These are phyloP conservation scores for Cyphomyrus plagiostoma DNA, from an alignment of 2,113 vertebrate genomes.

Conservation along the genomic window DNA sequence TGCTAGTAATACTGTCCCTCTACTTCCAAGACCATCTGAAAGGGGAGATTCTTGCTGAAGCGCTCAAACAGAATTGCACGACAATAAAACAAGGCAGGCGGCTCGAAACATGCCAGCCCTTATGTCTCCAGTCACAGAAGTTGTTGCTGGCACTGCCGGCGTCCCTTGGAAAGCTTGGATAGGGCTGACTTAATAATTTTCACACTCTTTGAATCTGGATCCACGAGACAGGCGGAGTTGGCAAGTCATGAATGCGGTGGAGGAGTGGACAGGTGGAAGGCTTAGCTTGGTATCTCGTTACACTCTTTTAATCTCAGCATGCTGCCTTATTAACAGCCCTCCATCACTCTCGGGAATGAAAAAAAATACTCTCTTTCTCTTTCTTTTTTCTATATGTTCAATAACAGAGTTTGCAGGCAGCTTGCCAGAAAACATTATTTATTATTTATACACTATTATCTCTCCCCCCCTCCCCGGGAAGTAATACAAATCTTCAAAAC, in stretches of 20 bases:
- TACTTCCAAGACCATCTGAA: not conserved
- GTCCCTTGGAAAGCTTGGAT: not conserved
- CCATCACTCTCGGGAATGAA: constrained; percentile 11
- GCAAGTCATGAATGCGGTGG: constrained; percentile 17
- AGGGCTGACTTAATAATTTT: not conserved
- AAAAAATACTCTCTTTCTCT: constrained; percentile 14
- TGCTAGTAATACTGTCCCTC: not conserved
- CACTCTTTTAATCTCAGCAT: constrained; percentile 62
- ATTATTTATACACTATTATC: not conserved
- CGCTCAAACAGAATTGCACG: not conserved
- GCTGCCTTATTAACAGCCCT: constrained; percentile 41
- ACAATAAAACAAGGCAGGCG: not conserved
- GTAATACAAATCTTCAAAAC: not conserved
- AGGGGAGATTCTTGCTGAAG: not conserved
- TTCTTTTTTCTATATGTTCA: constrained; percentile 27
- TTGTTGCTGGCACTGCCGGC: not conserved
- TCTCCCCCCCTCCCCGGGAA: not conserved
- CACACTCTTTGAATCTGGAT: not conserved
- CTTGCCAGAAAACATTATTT: not conserved
- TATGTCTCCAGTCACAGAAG: not conserved
- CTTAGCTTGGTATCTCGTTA: constrained; percentile 55
- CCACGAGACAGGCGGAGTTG: not conserved
- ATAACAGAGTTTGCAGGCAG: constrained; percentile 11
- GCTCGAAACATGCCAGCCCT: not conserved
- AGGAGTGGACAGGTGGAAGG: constrained; percentile 53